phyloP scores from a whole-genome alignment of 2,888 invertebrate genomes.

The Hemaris fuciformis region DNA sequence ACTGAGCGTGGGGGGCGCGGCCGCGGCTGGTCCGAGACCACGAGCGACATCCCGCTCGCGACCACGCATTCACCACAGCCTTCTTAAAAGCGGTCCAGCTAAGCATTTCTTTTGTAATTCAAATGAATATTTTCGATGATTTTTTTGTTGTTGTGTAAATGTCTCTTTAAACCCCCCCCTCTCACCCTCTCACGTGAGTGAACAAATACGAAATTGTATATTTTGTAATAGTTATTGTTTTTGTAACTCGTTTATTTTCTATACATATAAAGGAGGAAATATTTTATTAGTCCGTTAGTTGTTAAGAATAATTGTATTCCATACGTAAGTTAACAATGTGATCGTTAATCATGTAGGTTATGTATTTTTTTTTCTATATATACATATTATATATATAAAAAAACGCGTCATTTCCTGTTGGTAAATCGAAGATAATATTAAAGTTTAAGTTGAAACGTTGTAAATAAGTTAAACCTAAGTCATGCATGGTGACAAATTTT shows the following conservation, averaged over 20 bases:
- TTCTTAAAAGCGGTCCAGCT: conserved; percentile 34
- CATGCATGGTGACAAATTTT: conserved; percentile 20
- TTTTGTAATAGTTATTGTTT: conserved; percentile 59
- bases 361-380: conserved; percentile 24
- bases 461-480: background rate
- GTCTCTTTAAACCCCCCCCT: too few species aligned
- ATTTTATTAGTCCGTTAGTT: conserved; percentile 34
- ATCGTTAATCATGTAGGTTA: conserved; percentile 25
- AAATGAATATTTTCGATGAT: conserved; percentile 30
- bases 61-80: conserved; percentile 9
- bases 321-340: conserved; percentile 34
- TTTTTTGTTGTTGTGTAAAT: conserved; percentile 26
- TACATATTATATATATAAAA: conserved; percentile 7
- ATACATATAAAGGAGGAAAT: conserved; percentile 30
- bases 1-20: conserved; percentile 21
- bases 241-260: conserved; percentile 36
- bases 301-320: conserved; percentile 37
- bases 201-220: conserved; percentile 48
- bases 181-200: conserved; percentile 23
- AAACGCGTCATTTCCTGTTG: conserved; percentile 14
- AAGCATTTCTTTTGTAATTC: conserved; percentile 17
- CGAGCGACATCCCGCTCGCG: conserved; percentile 7
- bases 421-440: too few species aligned
- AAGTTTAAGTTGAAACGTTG: background rate
- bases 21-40: background rate